These are phyloP conservation scores for Dynastes hyllus DNA, from an alignment of 2,888 invertebrate species.

Conservation along the genomic window DNA sequence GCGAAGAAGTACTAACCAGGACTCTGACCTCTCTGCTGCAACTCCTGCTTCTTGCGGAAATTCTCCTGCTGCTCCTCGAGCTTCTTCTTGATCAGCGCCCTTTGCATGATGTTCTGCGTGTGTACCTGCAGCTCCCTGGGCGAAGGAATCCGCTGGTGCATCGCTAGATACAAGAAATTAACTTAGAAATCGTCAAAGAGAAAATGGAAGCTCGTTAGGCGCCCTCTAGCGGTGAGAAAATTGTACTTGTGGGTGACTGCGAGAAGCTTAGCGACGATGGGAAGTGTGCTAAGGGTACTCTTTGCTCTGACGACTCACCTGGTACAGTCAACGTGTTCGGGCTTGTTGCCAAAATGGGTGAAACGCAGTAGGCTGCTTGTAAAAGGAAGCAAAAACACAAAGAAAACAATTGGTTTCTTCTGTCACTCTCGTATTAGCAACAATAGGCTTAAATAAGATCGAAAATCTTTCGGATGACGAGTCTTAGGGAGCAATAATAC, in stretches of 20 bases:
- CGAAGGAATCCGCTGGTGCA: constrained; percentile 84
- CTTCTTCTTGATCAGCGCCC: constrained; percentile 90
- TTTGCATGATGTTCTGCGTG: constrained; percentile 90
- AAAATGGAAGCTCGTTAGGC: background rate
- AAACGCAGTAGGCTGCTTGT: constrained; percentile 84
- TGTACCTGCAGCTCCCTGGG: constrained; percentile 89
- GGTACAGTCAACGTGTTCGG: constrained; percentile 80
- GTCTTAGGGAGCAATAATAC: background rate
- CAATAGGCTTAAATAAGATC: no score
- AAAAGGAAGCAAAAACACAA: constrained; percentile 56
- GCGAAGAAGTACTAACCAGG: constrained; percentile 50
- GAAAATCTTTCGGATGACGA: no score
- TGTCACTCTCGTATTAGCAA: no score
- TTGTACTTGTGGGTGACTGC: background rate
- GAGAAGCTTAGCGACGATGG: background rate
- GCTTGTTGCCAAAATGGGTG: constrained; percentile 80
- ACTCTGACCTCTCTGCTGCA: constrained; percentile 57
- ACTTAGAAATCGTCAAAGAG: constrained; percentile 14
- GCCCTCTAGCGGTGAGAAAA: background rate
- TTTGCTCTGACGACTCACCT: constrained; percentile 72
- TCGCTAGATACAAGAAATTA: constrained; percentile 70
- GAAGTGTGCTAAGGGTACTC: no score
- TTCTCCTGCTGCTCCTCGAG: constrained; percentile 91
- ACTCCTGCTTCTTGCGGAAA: constrained; percentile 85
- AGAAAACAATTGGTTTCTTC: no score